Percentiles rank a stretch among this genome's conserved stretches.
phyloP scores from a whole-genome alignment of 2,888 invertebrate genomes.

The Dysmachus trigonus region DNA sequence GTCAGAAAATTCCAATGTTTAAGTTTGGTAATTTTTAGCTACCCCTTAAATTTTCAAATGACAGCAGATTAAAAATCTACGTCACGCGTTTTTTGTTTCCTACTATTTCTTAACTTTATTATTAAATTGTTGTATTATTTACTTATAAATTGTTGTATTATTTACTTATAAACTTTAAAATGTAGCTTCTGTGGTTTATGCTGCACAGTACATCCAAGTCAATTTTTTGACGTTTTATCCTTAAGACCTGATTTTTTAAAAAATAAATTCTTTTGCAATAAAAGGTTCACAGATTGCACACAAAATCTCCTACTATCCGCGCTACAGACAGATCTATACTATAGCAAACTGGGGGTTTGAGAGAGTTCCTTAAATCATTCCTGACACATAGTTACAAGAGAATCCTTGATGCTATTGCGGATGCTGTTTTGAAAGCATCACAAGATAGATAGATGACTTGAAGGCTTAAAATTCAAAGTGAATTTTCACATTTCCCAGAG shows the following conservation, averaged over 20 bases:
- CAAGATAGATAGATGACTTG: background rate
- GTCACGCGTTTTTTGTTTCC: no score
- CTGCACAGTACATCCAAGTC: background rate
- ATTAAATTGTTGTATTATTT: no score
- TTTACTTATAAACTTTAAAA: no score
- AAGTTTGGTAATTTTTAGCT: no score
- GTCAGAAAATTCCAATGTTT: no score
- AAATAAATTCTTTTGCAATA: background rate
- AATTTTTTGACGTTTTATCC: background rate
- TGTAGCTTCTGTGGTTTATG: no score
- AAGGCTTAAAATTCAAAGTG: background rate
- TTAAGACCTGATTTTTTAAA: background rate
- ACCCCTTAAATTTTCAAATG: no score
- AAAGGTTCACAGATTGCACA: background rate
- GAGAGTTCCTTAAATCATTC: background rate
- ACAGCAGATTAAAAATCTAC: no score
- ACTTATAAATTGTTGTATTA: no score
- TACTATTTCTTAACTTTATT: no score
- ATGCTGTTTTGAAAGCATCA: background rate
- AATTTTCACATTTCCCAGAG: background rate
- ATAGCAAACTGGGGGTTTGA: background rate
- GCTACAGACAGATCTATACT: background rate
- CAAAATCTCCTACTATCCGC: background rate
- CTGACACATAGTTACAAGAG: background rate
- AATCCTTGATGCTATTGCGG: background rate